Evolutionary conservation across 2,797 vertebrate genomes (phyloP), one percentile per base, ranked within the genome.

Genomic region (Notolepis coatsorum): DNA sequence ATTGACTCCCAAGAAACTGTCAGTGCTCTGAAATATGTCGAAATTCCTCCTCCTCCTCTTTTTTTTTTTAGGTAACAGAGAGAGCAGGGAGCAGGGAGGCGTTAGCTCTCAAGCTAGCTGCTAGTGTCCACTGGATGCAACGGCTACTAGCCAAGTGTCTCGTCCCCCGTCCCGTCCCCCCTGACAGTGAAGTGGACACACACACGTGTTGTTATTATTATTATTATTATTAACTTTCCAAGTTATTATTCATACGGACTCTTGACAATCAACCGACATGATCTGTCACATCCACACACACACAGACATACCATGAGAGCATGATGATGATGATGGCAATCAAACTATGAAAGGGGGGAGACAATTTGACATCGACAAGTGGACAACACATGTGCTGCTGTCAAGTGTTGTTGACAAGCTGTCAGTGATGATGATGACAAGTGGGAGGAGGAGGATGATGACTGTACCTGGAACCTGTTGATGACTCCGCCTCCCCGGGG

Each of bases 381-480:
- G 4, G 21, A 48, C 31, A 7, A 35, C 24, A 57, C n/a, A 21
- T 2, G 70, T 24, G 47, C 24, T 6, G 84, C 82, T 79, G 85
- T 85, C 84, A 82, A 37, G 66, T 68, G 81, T 75, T 89, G 86
- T 75, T 89, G 86, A 85, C 90, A 79, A 53, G 78, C 82, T 76
- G 80, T 84, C 86, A 89, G n/a, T n/a, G n/a, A n/a, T n/a, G n/a
- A n/a, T n/a, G n/a, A 21, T 70, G 77, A 75, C 81, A 77, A 80
- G 78, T 65, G 81, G 72, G 12, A 7, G 18, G 13, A 41, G 18
- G 12, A 18, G 38, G n/a, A 51, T 20, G 5, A 74, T 59, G 69
- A 68, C 45, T 54, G 60, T 93, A 93, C 92, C 92, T 93, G 89
- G 66, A 80, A 92, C 91, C 90, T 93, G 92, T 91, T 93, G 92